Conservation (phyloP, 2,113 vertebrate species). For the Ceyx cyanopectus region DNA sequence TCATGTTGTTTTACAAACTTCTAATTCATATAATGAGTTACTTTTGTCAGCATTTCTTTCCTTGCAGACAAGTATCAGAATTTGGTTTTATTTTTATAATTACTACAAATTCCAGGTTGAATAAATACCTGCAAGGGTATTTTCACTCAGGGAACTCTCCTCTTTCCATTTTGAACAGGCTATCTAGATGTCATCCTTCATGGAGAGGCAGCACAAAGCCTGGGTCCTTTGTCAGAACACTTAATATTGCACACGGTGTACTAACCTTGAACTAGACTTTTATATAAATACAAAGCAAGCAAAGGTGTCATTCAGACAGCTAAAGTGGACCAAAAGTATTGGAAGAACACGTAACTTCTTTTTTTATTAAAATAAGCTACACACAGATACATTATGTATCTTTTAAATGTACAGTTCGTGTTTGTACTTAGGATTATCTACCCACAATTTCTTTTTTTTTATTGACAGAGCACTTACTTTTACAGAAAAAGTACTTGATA, state of each 20-base stretch:
- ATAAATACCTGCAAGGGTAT: not conserved
- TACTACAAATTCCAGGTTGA: not conserved
- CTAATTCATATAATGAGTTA: not conserved
- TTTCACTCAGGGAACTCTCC: not conserved
- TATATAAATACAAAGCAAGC: not conserved
- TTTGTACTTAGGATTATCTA: not conserved
- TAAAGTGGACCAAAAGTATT: not conserved
- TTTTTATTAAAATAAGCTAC: not conserved
- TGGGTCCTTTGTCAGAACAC: not conserved
- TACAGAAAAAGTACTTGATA: constrained; percentile 1
- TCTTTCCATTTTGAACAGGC: not conserved
- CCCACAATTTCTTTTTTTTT: not conserved
- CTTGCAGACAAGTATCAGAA: not conserved
- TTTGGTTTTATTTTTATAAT: not conserved
- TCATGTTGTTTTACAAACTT: not conserved
- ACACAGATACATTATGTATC: not conserved
- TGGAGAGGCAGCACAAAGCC: not conserved
- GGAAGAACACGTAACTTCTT: not conserved
- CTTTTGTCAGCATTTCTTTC: not conserved
- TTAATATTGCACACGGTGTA: not conserved
- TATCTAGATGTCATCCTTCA: not conserved
- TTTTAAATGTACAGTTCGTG: not conserved
- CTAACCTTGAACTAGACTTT: not conserved
- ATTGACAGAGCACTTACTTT: not conserved
- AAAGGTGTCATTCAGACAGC: not conserved